Conservation (phyloP, 2,888 invertebrate species). For the Alsophila aescularia region DNA sequence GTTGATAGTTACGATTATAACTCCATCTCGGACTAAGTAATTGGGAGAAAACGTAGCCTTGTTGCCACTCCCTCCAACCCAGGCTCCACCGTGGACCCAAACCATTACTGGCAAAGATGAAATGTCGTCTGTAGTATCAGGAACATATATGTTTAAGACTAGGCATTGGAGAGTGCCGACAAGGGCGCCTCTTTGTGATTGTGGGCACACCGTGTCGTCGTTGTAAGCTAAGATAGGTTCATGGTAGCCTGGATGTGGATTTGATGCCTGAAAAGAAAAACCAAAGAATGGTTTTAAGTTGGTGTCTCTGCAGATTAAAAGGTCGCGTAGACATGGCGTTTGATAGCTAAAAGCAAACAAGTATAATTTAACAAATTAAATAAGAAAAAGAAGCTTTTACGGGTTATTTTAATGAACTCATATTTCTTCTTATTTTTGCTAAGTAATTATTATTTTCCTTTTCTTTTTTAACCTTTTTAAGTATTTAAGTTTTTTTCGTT, state of each 20-base stretch:
- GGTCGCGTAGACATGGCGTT: no score
- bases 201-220: constrained; percentile 7
- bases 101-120: constrained; percentile 11
- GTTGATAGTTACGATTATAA: constrained; percentile 44
- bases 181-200: background rate
- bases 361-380: no score
- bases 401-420: no score
- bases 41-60: background rate
- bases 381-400: no score
- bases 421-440: no score
- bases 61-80: constrained; percentile 1
- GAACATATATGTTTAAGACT: constrained; percentile 5
- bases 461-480: no score
- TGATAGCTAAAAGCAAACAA: no score
- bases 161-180: constrained; percentile 7
- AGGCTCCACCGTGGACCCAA: constrained; percentile 8
- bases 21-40: constrained; percentile 40
- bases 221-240: background rate
- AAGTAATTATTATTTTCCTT: no score
- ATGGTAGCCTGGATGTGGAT: constrained; percentile 1
- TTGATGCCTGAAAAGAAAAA: background rate
- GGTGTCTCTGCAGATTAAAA: no score
- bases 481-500: no score
- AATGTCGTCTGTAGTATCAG: background rate
- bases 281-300: no score